A percentile compares a stretch with the other conserved stretches of the same genome.
These are phyloP conservation scores for Graptemys geographica DNA, from an alignment of 2,797 vertebrate genomes.

Conservation along the genomic window DNA sequence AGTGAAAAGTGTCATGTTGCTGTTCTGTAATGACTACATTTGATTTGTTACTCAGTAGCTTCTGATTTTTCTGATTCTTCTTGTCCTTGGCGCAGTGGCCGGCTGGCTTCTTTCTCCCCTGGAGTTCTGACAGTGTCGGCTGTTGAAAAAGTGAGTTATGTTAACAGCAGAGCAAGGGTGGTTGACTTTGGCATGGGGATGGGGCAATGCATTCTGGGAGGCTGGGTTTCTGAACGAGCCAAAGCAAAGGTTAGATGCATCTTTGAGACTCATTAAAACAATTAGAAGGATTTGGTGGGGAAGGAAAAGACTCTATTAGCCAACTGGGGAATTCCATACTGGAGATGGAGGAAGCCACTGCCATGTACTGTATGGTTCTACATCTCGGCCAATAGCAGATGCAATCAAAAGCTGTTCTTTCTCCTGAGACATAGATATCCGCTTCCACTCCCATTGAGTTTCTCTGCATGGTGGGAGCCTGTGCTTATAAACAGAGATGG, in stretches of 20 bases:
- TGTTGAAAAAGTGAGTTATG: neutral
- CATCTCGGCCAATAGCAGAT: neutral
- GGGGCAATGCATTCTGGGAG: neutral
- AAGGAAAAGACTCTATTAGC: slow-evolving; percentile 24
- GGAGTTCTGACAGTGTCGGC: neutral
- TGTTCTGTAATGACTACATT: neutral
- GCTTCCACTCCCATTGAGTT: neutral
- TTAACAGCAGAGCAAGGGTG: slow-evolving; percentile 25
- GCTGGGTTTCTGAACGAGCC: neutral
- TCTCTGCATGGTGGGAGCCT: neutral
- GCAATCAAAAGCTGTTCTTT: slow-evolving; percentile 28
- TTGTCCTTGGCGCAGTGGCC: neutral
- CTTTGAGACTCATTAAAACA: slow-evolving; percentile 44
- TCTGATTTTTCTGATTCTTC: neutral
- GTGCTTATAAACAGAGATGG: neutral
- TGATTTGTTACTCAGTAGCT: neutral
- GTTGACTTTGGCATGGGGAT: neutral
- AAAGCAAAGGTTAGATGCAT: neutral
- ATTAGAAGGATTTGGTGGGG: slow-evolving; percentile 30
- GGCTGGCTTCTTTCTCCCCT: neutral
- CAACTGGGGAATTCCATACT: slow-evolving; percentile 40
- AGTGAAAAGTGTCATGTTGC: no score
- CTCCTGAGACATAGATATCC: neutral
- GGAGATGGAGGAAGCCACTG: neutral
- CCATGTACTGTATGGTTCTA: neutral